Conservation (phyloP, 2,113 vertebrate genomes). For the Thamnophis sirtalis region DNA sequence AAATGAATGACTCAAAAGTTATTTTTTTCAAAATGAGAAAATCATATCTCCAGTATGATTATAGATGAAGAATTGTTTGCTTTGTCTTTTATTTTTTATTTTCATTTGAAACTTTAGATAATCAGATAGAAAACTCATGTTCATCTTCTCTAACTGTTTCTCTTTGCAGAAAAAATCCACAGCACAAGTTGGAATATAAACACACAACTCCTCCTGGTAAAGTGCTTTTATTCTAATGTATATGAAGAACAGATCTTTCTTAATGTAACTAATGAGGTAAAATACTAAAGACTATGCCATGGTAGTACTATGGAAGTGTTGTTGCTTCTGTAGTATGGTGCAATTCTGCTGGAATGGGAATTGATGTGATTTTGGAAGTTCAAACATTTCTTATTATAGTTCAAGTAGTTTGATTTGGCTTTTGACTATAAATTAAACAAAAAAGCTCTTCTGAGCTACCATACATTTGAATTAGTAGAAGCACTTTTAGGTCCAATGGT, state of each 20-base stretch:
- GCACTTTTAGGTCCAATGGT: not conserved
- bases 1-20: not conserved
- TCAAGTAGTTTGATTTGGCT: not conserved
- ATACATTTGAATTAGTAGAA: not conserved
- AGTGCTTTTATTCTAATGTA: not conserved
- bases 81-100: not conserved
- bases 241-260: not conserved
- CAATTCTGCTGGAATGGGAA: not conserved
- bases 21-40: not conserved
- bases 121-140: not conserved
- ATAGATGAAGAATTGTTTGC: not conserved
- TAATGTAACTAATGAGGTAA: not conserved
- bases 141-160: not conserved
- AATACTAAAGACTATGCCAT: not conserved
- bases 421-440: not conserved
- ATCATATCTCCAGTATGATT: not conserved
- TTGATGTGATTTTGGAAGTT: not conserved
- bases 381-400: not conserved
- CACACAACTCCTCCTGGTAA: conserved; percentile 68
- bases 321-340: not conserved
- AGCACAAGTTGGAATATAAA: conserved; percentile 75
- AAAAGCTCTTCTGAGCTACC: not conserved
- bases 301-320: not conserved
- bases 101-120: not conserved
- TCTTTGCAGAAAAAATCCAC: conserved; percentile 74